Conservation (phyloP, 1,140 invertebrate species). For the Calephelis virginiensis region DNA sequence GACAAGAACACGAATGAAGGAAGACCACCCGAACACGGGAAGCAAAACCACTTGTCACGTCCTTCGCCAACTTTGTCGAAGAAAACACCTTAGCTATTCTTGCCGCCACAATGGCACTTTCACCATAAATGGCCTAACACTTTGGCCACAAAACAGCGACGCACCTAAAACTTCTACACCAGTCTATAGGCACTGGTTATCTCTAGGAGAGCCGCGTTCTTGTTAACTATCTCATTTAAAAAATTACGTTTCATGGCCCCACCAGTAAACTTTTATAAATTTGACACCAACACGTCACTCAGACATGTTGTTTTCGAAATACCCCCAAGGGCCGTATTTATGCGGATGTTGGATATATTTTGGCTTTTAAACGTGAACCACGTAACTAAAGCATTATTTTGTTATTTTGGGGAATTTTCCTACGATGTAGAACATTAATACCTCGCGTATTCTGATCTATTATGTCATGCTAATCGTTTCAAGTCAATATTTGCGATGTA, state of each 20-base stretch:
- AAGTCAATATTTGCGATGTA: background rate
- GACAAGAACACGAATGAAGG: no score
- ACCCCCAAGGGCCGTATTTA: slow-evolving; percentile 23
- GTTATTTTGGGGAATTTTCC: background rate
- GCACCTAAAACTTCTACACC: no score
- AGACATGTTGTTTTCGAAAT: slow-evolving; percentile 29
- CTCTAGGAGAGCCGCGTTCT: no score
- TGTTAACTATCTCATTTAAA: no score
- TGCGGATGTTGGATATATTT: slow-evolving; percentile 13
- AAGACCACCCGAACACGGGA: no score
- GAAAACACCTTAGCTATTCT: no score
- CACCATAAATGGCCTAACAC: no score
- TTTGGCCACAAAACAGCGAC: no score
- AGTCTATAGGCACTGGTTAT: no score
- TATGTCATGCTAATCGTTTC: background rate
- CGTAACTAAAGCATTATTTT: slow-evolving; percentile 8
- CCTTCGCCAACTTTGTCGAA: no score
- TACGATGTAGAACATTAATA: background rate
- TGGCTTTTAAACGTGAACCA: slow-evolving; percentile 16
- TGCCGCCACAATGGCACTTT: no score
- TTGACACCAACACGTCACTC: slow-evolving; percentile 27
- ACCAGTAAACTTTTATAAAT: slow-evolving; percentile 24
- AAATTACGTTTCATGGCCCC: slow-evolving; percentile 8
- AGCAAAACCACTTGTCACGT: no score
- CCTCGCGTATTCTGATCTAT: background rate